A percentile compares a stretch with the other conserved stretches of the same genome.
Conservation (phyloP, 2,797 vertebrate species). For the Hipposideros larvatus region DNA sequence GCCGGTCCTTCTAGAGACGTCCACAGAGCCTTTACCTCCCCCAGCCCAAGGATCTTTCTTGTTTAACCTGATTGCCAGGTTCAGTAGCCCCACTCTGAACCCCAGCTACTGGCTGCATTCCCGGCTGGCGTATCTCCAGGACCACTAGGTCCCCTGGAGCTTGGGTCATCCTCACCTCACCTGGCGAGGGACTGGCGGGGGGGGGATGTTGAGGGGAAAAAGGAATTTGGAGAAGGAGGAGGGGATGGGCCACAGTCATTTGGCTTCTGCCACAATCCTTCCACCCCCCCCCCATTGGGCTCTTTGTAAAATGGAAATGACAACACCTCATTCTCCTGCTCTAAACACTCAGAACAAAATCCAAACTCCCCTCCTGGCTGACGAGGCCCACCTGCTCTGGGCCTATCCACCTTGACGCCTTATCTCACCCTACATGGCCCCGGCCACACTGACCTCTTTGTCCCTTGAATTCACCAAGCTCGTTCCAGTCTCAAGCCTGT, state of each 20-base stretch:
- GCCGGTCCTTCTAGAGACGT: background rate
- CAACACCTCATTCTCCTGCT: background rate
- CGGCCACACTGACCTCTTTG: background rate
- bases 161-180: background rate
- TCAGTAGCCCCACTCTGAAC: background rate
- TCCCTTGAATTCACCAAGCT: background rate
- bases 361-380: background rate
- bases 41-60: background rate
- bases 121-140: background rate
- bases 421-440: background rate
- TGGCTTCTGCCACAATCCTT: background rate
- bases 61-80: background rate
- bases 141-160: background rate
- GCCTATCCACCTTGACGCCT: background rate
- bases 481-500: background rate
- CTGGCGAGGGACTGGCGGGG: background rate
- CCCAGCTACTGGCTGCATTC: background rate
- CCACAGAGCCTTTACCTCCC: background rate
- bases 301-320: background rate
- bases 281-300: too few species aligned
- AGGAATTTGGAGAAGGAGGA: background rate
- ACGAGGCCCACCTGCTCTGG: background rate
- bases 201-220: background rate
- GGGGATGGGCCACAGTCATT: background rate
- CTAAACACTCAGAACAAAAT: background rate